Evolutionary conservation across 2,113 vertebrate species (phyloP).

Genomic region (Aix galericulata): DNA sequence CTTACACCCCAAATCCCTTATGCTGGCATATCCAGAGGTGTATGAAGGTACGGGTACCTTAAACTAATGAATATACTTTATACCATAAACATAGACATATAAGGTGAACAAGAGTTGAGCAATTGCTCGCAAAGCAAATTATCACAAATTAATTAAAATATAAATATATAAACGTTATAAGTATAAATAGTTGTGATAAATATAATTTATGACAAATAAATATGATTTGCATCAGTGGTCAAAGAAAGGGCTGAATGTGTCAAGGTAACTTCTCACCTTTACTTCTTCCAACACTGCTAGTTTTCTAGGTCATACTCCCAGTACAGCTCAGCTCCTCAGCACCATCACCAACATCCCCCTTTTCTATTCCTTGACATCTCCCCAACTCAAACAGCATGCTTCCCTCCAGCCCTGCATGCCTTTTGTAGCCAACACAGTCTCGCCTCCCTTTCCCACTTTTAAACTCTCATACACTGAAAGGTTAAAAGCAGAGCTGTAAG

Average conservation of each 20-base stretch:
- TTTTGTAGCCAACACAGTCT: fast-evolving
- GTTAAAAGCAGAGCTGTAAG: neutral
- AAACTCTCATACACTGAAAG: neutral
- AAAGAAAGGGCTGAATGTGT: neutral
- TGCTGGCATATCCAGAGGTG: neutral
- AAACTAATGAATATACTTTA: neutral
- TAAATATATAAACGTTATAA: no score
- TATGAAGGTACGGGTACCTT: neutral
- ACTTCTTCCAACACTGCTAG: neutral
- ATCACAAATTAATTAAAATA: neutral
- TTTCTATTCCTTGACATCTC: neutral
- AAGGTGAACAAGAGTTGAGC: neutral
- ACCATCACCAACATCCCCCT: neutral
- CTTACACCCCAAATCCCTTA: neutral
- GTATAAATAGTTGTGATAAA: no score
- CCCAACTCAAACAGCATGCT: neutral
- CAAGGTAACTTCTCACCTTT: neutral
- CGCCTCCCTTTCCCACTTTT: neutral
- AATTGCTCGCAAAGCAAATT: neutral
- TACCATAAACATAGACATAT: neutral
- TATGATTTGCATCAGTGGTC: neutral
- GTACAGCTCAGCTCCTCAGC: neutral
- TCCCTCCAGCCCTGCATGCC: neutral
- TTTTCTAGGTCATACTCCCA: neutral
- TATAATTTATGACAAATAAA: neutral